Evolutionary conservation across 2,888 invertebrate genomes (phyloP).

Genomic region (Strigamia transsilvanica): DNA sequence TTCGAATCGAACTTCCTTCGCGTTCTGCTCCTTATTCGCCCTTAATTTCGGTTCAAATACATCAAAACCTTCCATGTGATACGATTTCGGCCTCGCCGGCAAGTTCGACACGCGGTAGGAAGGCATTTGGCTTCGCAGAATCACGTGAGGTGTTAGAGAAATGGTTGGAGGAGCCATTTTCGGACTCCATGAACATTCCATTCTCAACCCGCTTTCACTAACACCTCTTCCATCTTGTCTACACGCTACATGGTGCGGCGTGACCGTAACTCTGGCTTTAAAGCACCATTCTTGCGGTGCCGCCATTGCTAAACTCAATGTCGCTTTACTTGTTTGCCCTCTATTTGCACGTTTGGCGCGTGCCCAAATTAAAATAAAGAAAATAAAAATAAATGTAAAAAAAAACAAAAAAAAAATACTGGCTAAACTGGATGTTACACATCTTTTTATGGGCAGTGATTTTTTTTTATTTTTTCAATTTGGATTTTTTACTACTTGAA

Average conservation of each 20-base stretch:
- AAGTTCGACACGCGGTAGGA: not conserved
- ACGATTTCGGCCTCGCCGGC: conserved; percentile 51
- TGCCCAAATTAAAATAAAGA: conserved; percentile 6
- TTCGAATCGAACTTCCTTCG: conserved; percentile 21
- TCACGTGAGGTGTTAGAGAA: not conserved
- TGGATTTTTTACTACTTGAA: not conserved
- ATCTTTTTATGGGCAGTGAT: conserved; percentile 10
- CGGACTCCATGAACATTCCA: conserved; percentile 51
- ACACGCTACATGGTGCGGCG: not conserved
- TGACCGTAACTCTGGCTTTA: conserved; percentile 56
- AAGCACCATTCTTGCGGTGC: conserved; percentile 55
- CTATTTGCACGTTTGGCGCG: conserved; percentile 50
- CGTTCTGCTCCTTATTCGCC: conserved; percentile 1
- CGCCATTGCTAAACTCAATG: conserved; percentile 7
- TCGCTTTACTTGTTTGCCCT: not conserved
- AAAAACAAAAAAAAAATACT: not conserved
- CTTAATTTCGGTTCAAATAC: conserved; percentile 56
- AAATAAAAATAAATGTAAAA: not conserved
- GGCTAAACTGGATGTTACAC: not conserved
- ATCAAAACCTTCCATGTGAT: conserved; percentile 27
- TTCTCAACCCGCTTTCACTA: conserved; percentile 15
- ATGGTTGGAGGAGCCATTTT: not conserved
- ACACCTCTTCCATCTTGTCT: conserved; percentile 27
- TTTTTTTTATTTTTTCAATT: not conserved
- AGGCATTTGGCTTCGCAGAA: not conserved